phyloP scores from a whole-genome alignment of 2,888 invertebrate genomes.

The Anoplius nigerrimus region DNA sequence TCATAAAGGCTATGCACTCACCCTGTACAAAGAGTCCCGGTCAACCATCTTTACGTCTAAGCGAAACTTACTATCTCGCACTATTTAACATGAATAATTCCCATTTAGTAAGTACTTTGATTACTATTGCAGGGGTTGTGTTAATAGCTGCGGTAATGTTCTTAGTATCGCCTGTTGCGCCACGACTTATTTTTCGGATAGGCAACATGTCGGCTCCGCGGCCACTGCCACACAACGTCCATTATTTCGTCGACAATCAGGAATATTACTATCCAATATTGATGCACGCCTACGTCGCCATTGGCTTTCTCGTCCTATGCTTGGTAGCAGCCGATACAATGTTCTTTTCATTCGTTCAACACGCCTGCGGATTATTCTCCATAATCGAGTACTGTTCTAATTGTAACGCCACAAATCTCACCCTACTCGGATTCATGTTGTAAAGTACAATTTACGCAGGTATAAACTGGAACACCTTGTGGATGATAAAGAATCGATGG shows the following conservation, averaged over 20 bases:
- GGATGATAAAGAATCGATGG: neutral
- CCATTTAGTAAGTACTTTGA: too few species aligned
- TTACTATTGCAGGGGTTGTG: too few species aligned
- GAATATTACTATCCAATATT: constrained; percentile 23
- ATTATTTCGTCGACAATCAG: constrained; percentile 23
- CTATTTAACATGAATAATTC: too few species aligned
- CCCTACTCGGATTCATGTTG: neutral
- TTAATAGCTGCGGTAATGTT: constrained; percentile 4
- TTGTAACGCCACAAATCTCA: too few species aligned
- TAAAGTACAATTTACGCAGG: neutral
- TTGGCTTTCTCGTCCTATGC: neutral
- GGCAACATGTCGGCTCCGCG: constrained; percentile 11
- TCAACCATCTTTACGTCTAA: too few species aligned
- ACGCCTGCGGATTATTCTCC: constrained; percentile 21
- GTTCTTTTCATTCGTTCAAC: constrained; percentile 20
- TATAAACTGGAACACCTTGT: neutral
- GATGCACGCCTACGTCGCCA: constrained; percentile 20
- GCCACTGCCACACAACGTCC: constrained; percentile 17
- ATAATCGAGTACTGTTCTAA: constrained; percentile 14
- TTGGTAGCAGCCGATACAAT: constrained; percentile 15
- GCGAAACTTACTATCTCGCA: too few species aligned
- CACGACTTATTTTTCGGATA: constrained; percentile 4
- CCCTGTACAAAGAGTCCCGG: too few species aligned
- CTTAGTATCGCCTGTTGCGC: constrained; percentile 9
- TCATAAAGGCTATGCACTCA: too few species aligned